These are phyloP conservation scores for Sylvicapra grimmia DNA, from an alignment of 2,113 vertebrate species.

Conservation along the genomic window DNA sequence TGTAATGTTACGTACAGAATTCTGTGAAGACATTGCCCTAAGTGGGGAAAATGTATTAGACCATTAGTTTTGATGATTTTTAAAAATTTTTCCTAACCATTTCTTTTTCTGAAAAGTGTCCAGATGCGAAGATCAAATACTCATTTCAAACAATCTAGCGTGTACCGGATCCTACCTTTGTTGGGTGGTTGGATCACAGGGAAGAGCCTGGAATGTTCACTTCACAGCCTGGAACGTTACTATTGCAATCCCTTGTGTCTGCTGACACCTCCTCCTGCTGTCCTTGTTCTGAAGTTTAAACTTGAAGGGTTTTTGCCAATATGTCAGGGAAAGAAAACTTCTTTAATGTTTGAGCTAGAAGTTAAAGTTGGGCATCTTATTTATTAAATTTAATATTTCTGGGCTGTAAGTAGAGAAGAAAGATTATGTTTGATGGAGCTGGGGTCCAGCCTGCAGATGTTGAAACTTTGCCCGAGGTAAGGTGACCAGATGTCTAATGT, in stretches of 20 bases:
- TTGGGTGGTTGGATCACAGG: neutral
- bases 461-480: neutral
- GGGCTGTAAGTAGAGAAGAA: neutral
- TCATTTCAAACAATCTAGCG: constrained; percentile 40
- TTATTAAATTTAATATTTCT: neutral
- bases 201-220: neutral
- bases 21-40: neutral
- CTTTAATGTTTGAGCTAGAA: neutral
- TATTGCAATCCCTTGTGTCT: neutral
- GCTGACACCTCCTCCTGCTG: neutral
- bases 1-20: neutral
- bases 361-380: neutral
- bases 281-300: neutral
- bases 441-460: neutral
- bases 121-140: constrained; percentile 48
- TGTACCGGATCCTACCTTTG: constrained; percentile 22
- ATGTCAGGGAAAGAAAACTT: neutral
- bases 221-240: neutral
- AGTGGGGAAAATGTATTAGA: neutral
- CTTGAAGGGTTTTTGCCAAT: neutral
- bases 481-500: neutral
- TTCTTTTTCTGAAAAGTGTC: constrained; percentile 57
- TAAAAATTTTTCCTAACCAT: constrained; percentile 26
- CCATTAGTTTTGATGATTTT: neutral
- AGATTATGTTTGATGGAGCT: neutral